These are phyloP conservation scores for Nemurella pictetii DNA, from an alignment of 2,888 invertebrate genomes.

Conservation along the genomic window DNA sequence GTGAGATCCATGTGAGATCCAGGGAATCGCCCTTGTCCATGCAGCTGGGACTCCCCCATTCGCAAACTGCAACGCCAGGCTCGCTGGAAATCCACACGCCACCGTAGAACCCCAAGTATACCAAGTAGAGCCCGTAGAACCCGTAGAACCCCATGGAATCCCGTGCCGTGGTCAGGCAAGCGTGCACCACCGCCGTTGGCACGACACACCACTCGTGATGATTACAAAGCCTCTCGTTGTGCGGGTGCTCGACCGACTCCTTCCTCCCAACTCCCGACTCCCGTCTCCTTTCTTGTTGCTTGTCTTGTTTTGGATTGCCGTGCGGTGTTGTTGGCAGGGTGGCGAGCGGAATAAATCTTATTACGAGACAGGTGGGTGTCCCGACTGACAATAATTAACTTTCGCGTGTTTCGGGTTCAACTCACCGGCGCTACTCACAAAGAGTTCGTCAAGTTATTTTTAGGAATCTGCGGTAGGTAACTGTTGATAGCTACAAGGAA, in stretches of 20 bases:
- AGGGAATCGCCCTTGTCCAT: too few species aligned
- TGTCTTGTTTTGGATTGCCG: neutral
- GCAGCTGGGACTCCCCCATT: too few species aligned
- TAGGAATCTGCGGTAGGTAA: neutral
- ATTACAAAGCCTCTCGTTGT: neutral
- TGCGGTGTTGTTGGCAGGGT: constrained; percentile 4
- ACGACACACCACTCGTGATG: too few species aligned
- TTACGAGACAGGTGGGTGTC: neutral
- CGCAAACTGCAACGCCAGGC: too few species aligned
- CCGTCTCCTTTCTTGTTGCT: neutral
- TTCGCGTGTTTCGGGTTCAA: neutral
- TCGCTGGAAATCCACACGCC: too few species aligned
- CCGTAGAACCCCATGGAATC: too few species aligned
- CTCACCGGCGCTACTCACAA: neutral
- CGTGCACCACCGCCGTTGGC: neutral
- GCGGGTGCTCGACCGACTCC: neutral
- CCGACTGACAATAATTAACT: neutral
- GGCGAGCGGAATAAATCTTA: neutral
- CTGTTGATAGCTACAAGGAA: neutral
- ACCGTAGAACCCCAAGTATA: too few species aligned
- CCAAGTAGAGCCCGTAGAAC: too few species aligned
- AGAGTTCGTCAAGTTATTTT: neutral
- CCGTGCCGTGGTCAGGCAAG: too few species aligned
- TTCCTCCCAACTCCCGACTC: neutral
- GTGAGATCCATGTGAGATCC: too few species aligned